Evolutionary conservation across 2,797 vertebrate species (phyloP), one percentile per base, ranked within the genome.

Genomic region (Xenops minutus): DNA sequence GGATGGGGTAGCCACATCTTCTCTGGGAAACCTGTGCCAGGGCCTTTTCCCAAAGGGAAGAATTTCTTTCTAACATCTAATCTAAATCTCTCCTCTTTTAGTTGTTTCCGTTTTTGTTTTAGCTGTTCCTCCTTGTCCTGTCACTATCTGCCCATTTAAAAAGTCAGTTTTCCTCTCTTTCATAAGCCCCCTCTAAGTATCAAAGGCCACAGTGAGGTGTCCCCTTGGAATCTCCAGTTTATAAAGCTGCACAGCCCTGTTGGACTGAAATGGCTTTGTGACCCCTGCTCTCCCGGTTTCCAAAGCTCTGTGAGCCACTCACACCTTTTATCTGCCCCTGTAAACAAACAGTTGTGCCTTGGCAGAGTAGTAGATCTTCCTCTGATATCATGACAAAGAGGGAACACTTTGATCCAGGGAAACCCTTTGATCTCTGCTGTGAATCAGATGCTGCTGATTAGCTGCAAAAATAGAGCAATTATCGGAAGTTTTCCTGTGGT

Each of bases 381-480:
- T 39, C 46, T 72, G 94, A 82, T 92, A 89, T 18, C 37, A 48
- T 37, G 92, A 87, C 91, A 87, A 84, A 89, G 94, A 78, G 3
- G 7, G 87, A 73, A 36, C 26, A 3, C 95, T 96, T 95, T 92
- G 94, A 96, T 95, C 59, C 32, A 7, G 67, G 67, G 55, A 44
- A 91, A 12, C 5, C 2, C 87, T 96, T 95, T 95, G 89, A 94
- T 95, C 78, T 89, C 79, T 15, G 12, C 37, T 10, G 75, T 69
- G 56, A 79, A 75, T 44, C 48, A 89, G 92, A 89, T 91, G 87
- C 58, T 87, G 59, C 23, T 74, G 95, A 91, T 93, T 89, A 87
- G 56, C 84, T 76, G 81, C 76, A 79, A 89, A 96, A 94, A 89
- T 74, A 93, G 81, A 94, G 92, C 71, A 73, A 91, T 91, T 76